Evolutionary conservation across 2,113 vertebrate species (phyloP), one percentile per base, ranked within the genome.

Genomic region (Lates calcarifer): DNA sequence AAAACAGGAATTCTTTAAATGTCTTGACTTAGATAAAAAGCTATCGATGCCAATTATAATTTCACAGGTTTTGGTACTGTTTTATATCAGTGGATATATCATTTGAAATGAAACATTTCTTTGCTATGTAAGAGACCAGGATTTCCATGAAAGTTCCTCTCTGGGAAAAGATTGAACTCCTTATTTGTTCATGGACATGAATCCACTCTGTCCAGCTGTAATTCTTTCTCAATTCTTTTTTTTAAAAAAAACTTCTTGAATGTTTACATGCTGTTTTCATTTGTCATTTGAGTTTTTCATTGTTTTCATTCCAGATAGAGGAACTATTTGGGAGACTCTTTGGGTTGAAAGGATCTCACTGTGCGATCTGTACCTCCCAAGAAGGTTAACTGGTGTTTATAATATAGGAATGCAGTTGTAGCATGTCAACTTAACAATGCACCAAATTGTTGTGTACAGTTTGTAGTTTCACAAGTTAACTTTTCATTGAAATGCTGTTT

Each of bases 191-290:
- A 47, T 39, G 61, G 63, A 79, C 31, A 71, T 2, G 13, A 67
- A 65, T 82, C 56, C 73, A 70, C 65, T 83, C 24, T 77, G 43
- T 87, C 72, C 62, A 82, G 72, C 74, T 82, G 53, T 74, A 62
- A 64, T 51, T 83, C 57, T 69, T 39, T 17, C 26, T 64, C 4
- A 26, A 58, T 12, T 33, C 58, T 53, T 78, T 37, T 65, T 79
- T 73, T 26, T 66, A 75, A n/a, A n/a, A n/a, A n/a, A n/a, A n/a
- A n/a, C 51, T 72, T 83, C 15, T 67, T 76, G 41, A 82, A 85
- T 87, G 90, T 93, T 94, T 90, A 90, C 90, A 86, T 77, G 66
- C 17, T 68, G 3, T 88, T 91, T 84, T 81, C 11, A 66, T 86
- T 70, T 84, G 51, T 87, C 77, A 63, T 66, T 70, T 67, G 58